Evolutionary conservation across 2,888 invertebrate species (phyloP).

Genomic region (Stictocephala bisonia): DNA sequence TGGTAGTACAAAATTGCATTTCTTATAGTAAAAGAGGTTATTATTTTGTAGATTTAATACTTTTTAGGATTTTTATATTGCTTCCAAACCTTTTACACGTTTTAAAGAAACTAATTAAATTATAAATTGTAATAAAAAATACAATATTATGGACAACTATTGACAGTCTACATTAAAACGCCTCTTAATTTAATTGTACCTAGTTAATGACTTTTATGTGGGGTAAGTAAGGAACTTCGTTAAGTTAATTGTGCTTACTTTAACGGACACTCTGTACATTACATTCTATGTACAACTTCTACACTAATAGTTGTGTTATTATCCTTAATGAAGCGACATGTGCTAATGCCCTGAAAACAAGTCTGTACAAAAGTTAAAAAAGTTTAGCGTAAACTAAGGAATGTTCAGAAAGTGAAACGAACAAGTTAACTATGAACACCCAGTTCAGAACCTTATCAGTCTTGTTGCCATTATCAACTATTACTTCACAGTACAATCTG

Average conservation of each 20-base stretch:
- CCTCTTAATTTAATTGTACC: no score
- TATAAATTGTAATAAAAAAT: no score
- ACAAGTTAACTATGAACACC: constrained; percentile 12
- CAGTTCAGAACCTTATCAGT: constrained; percentile 31
- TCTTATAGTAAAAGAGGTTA: no score
- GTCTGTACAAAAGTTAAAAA: constrained; percentile 17
- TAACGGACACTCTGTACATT: neutral
- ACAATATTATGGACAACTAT: no score
- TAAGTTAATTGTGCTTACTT: constrained; percentile 29
- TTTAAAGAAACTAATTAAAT: no score
- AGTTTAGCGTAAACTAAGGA: constrained; percentile 22
- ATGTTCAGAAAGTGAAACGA: constrained; percentile 14
- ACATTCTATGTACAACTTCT: constrained; percentile 25
- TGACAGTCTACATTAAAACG: no score
- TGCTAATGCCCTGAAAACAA: constrained; percentile 30
- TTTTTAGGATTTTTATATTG: no score
- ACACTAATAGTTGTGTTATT: constrained; percentile 15
- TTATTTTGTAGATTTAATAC: no score
- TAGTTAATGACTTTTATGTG: no score
- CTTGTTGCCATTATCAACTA: constrained; percentile 12
- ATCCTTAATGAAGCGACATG: constrained; percentile 17
- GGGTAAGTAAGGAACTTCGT: constrained; percentile 31
- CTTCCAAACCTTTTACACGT: no score
- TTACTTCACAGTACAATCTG: constrained; percentile 31
- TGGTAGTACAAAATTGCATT: no score